Evolutionary conservation across 2,113 vertebrate genomes (phyloP).

Genomic region (Dolichotis patagonum): DNA sequence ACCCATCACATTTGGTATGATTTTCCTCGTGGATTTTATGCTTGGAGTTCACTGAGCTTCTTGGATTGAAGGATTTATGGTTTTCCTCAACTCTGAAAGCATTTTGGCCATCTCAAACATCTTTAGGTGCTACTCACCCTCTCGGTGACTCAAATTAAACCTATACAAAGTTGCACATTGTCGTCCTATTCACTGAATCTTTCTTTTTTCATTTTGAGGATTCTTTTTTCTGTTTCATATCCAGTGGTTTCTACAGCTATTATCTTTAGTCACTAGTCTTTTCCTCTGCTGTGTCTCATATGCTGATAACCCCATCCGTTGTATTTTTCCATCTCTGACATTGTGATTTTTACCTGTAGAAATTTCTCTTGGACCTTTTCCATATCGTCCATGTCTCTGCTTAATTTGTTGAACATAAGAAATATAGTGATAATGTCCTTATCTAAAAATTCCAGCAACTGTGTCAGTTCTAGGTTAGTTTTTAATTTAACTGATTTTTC

Average conservation of each 20-base stretch:
- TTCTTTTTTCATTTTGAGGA: not conserved
- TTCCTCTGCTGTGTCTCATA: not conserved
- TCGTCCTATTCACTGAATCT: not conserved
- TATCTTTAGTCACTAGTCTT: not conserved
- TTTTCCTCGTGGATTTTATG: not conserved
- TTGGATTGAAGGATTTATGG: not conserved
- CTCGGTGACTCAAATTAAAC: not conserved
- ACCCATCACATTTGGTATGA: not conserved
- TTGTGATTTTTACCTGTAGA: not conserved
- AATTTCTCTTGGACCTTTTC: not conserved
- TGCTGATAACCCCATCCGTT: not conserved
- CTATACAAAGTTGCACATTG: not conserved
- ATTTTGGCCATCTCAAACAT: not conserved
- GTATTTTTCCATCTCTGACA: not conserved
- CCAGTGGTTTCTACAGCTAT: not conserved
- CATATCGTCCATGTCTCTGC: not conserved
- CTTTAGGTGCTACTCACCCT: not conserved
- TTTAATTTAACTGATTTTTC: not conserved
- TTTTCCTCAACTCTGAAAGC: slow-evolving; percentile 23
- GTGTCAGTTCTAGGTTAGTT: not conserved
- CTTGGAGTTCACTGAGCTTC: not conserved
- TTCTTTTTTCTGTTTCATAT: not conserved
- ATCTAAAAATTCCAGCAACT: not conserved
- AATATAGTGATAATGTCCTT: not conserved
- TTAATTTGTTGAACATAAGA: not conserved